Evolutionary conservation across 2,888 invertebrate genomes (phyloP).

Genomic region (Cheilosia urbana): DNA sequence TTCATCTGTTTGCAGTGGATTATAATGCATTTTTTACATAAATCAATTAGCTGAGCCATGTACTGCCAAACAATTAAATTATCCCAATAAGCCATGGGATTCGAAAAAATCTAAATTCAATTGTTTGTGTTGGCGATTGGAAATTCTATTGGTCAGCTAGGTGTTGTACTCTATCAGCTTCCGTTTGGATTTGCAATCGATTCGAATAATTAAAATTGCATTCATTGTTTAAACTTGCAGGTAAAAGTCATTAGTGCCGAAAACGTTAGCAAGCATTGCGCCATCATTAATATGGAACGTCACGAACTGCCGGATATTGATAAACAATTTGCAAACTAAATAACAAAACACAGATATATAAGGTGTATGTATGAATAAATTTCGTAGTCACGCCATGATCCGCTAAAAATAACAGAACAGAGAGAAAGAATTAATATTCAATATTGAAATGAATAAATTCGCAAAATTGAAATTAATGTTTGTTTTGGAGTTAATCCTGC

Average conservation of each 20-base stretch:
- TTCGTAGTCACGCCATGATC: not conserved
- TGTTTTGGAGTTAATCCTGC: constrained; percentile 31
- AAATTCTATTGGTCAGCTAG: not conserved
- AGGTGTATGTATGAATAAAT: not conserved
- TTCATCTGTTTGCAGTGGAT: no score
- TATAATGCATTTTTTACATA: no score
- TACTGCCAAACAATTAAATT: not conserved
- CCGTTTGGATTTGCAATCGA: not conserved
- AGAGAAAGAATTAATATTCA: constrained; percentile 30
- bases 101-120: not conserved
- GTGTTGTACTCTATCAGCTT: not conserved
- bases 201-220: constrained; percentile 6
- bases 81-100: not conserved
- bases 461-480: constrained; percentile 17
- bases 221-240: not conserved
- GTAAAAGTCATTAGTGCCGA: constrained; percentile 7
- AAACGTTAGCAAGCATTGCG: not conserved
- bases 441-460: constrained; percentile 13
- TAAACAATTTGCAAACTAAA: constrained; percentile 1
- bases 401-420: constrained; percentile 1
- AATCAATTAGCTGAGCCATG: not conserved
- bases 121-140: not conserved
- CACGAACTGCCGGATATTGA: constrained; percentile 5
- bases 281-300: not conserved
- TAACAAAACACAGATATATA: not conserved